Percentiles rank a stretch among this genome's conserved stretches.
Conservation (phyloP, 2,797 vertebrate species). For the Emys orbicularis region DNA sequence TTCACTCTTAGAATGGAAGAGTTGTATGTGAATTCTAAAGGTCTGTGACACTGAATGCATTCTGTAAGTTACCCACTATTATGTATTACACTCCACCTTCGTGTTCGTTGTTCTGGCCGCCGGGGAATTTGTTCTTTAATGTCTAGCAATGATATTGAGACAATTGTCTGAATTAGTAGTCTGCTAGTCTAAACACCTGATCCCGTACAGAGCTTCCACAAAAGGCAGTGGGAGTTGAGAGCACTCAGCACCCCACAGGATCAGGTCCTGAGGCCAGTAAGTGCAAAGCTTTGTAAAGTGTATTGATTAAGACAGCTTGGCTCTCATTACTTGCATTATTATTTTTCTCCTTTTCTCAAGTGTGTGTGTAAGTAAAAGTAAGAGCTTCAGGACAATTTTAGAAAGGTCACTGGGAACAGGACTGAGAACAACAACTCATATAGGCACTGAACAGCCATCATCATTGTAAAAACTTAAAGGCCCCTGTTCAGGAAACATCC, state of each 20-base stretch:
- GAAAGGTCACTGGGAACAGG: not conserved
- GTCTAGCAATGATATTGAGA: not conserved
- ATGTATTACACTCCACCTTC: not conserved
- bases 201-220: not conserved
- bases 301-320: not conserved
- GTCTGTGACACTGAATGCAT: not conserved
- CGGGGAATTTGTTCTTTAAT: not conserved
- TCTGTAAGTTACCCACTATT: too few relatives aligned
- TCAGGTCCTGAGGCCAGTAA: not conserved
- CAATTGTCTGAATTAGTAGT: not conserved
- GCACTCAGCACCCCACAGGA: not conserved
- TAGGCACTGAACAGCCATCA: not conserved
- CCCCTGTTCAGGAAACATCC: conserved; percentile 2
- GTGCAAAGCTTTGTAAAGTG: not conserved
- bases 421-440: not conserved
- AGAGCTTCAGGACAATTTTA: not conserved
- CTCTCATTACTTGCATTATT: not conserved
- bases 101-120: not conserved
- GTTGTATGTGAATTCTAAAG: conserved; percentile 1
- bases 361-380: not conserved
- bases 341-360: not conserved
- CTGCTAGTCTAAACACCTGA: not conserved
- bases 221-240: not conserved
- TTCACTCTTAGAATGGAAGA: conserved; percentile 44
- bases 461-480: not conserved